Evolutionary conservation across 92 coral and sea anemone genomes (phyloP).

Genomic region (Epizoanthus ramosus): DNA sequence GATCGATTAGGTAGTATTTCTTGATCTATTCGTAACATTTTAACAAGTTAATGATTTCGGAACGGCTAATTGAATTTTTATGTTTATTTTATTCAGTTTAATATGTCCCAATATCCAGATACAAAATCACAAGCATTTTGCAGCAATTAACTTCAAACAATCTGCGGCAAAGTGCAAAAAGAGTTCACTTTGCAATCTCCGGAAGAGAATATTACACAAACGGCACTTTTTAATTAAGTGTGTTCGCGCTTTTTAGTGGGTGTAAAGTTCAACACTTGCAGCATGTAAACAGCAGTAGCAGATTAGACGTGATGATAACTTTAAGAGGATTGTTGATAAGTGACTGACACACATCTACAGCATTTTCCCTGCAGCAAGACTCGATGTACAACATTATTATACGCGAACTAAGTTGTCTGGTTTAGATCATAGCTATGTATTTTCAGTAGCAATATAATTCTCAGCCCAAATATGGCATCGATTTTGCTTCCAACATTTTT

Average conservation of each 20-base stretch:
- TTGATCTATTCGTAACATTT: constrained; percentile 23
- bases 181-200: constrained; percentile 23
- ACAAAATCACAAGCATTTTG: constrained; percentile 31
- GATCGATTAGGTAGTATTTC: constrained; percentile 29
- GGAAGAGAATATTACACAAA: constrained; percentile 31
- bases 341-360: constrained; percentile 3
- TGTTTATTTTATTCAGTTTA: constrained; percentile 16
- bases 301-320: constrained; percentile 26
- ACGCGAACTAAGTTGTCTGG: too few species aligned
- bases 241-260: constrained; percentile 17
- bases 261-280: constrained; percentile 19
- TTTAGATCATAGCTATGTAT: too few species aligned
- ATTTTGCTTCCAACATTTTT: too few species aligned
- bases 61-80: constrained; percentile 24
- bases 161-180: constrained; percentile 44
- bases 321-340: constrained; percentile 15
- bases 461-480: too few species aligned
- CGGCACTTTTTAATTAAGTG: constrained; percentile 36
- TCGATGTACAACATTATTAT: too few species aligned
- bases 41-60: constrained; percentile 33
- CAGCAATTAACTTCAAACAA: constrained; percentile 38
- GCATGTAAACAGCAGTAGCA: constrained; percentile 28
- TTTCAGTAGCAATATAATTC: too few species aligned
- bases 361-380: neutral
- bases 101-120: neutral